Conservation (phyloP, 2,888 invertebrate genomes). For the Phyllotreta striolata region DNA sequence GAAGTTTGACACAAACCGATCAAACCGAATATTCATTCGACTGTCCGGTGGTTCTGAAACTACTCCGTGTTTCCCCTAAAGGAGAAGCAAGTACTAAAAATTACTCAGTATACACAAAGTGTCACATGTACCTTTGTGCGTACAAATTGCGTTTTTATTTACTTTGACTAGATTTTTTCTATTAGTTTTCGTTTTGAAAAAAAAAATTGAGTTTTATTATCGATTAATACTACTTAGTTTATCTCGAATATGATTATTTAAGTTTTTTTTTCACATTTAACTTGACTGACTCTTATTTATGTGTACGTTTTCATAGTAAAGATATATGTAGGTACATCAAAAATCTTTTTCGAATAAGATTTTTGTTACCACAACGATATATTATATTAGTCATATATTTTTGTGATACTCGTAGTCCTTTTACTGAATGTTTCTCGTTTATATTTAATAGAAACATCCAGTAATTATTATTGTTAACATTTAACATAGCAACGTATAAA, state of each 20-base stretch:
- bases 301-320: not conserved
- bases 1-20: constrained; percentile 36
- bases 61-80: not conserved
- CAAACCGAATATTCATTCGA: not conserved
- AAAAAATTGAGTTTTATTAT: constrained; percentile 19
- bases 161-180: too few species aligned
- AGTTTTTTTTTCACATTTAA: constrained; percentile 10
- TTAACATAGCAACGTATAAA: constrained; percentile 16
- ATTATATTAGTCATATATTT: not conserved
- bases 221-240: too few species aligned
- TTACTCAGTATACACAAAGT: not conserved
- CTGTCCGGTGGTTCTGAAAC: constrained; percentile 6
- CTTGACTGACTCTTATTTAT: constrained; percentile 29
- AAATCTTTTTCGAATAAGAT: not conserved
- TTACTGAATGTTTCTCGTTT: not conserved
- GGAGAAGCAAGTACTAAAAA: not conserved
- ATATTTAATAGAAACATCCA: constrained; percentile 17
- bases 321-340: constrained; percentile 1
- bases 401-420: constrained; percentile 20
- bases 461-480: constrained; percentile 28
- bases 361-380: constrained; percentile 1
- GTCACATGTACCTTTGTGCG: not conserved
- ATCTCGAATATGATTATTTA: constrained; percentile 2
- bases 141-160: too few species aligned
- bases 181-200: constrained; percentile 12